Evolutionary conservation across 2,888 invertebrate species (phyloP).

Genomic region (Autographa gamma): DNA sequence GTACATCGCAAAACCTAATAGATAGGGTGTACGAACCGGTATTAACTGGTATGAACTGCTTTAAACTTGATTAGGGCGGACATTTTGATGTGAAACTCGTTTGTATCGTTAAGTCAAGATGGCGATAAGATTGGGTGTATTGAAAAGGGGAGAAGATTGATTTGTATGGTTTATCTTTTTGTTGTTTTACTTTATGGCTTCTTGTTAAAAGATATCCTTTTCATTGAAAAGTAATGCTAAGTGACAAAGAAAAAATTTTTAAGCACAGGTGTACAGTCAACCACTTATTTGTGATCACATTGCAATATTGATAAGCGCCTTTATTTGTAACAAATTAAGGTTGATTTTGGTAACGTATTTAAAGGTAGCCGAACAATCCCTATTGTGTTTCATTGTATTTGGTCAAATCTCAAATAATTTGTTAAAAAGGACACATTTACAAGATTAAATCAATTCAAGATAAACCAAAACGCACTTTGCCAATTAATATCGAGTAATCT

Average conservation of each 20-base stretch:
- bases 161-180: conserved; percentile 20
- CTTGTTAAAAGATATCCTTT: conserved; percentile 2
- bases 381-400: background rate
- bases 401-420: background rate
- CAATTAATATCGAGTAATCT: conserved; percentile 61
- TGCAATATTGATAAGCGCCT: background rate
- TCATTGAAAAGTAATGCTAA: conserved; percentile 6
- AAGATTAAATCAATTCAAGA: conserved; percentile 41
- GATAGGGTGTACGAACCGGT: conserved; percentile 52
- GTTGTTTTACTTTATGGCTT: conserved; percentile 8
- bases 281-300: background rate
- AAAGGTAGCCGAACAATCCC: background rate
- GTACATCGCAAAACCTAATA: conserved; percentile 54
- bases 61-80: conserved; percentile 59
- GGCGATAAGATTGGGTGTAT: conserved; percentile 43
- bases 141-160: conserved; percentile 33
- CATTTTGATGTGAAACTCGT: conserved; percentile 56
- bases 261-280: background rate
- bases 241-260: background rate
- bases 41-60: conserved; percentile 54
- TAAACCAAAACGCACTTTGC: conserved; percentile 52
- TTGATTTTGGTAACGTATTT: background rate
- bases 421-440: background rate
- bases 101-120: conserved; percentile 57
- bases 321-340: background rate